Base-by-base conservation (phyloP, 2,113 vertebrate genomes). In the Plestiodon gilberti region DNA sequence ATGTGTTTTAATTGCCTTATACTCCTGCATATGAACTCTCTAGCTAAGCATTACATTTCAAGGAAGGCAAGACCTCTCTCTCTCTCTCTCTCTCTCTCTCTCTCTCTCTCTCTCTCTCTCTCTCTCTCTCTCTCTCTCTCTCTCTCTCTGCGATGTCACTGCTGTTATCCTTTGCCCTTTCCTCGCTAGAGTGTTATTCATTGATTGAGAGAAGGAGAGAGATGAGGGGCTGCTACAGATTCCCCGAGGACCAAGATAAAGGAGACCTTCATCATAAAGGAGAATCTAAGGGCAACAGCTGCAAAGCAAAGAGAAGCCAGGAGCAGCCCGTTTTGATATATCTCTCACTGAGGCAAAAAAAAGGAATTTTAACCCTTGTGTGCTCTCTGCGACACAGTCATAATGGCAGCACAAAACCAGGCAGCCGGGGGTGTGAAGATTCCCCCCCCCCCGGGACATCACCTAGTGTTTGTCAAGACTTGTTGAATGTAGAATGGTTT, bases 181-280 rank as follows among this genome's bases (percentile, higher is more conserved):
- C 81, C 78, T 78, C 70, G 71, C 78, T 76, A 25, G 81, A 69
- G 62, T 85, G 38, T 64, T 87, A 30, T 86, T 87, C 61, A 67
- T 81, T 91, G 77, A 80, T 89, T 89, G 78, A 73, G 79, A 82
- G 69, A 6, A 82, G 71, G 48, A 43, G 82, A 86, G 76, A 93
- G n/a, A 57, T 48, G 81, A 40, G 83, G 78, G 61, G 3, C n/a
- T 55, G 59, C 78, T 28, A 61, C 65, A 8, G 48, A 55, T 48
- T 92, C 78, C 64, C 22, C 0, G 76, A 77, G 81, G 59, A 90
- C 77, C 57, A 43, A 83, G 61, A 64, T 67, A 70, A 89, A 85
- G 75, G 84, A 86, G 78, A 23, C 64, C 43, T 90, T 90, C 89
- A 43, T 82, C 79, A 43, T 74, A 88, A 78, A 89, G 57, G 80